phyloP scores from a whole-genome alignment of 2,888 invertebrate genomes.

The Sisyra terminalis region DNA sequence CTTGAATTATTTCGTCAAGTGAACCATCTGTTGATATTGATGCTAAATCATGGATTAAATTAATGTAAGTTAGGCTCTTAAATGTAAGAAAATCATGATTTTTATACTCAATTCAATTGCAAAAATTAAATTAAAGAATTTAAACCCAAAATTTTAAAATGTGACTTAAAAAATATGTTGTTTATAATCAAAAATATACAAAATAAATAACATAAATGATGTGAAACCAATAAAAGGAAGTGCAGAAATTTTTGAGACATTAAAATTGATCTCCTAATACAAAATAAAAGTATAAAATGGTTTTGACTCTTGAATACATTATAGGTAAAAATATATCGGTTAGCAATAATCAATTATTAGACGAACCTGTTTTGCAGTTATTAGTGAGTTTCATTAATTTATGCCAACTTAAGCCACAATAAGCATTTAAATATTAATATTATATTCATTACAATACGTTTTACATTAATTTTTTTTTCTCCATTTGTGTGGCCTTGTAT shows the following conservation, averaged over 20 bases:
- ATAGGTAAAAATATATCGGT: too few species aligned
- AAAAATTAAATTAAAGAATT: neutral
- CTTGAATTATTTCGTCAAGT: too few species aligned
- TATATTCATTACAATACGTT: neutral
- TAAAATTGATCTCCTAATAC: neutral
- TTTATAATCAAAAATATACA: neutral
- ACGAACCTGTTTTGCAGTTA: too few species aligned
- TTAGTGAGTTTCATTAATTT: too few species aligned
- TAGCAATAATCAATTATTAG: too few species aligned
- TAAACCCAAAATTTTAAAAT: neutral
- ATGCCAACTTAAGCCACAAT: conserved; percentile 3
- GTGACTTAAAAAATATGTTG: neutral
- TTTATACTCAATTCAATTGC: too few species aligned
- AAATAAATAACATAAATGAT: neutral
- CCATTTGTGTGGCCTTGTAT: neutral
- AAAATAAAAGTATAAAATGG: too few species aligned
- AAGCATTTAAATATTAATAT: conserved; percentile 3
- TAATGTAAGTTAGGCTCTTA: too few species aligned
- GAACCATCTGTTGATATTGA: too few species aligned
- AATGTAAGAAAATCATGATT: too few species aligned
- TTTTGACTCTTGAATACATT: too few species aligned
- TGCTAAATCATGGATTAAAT: too few species aligned
- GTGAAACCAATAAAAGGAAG: neutral
- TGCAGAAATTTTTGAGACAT: neutral
- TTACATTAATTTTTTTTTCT: neutral